phyloP scores from a whole-genome alignment of 2,888 invertebrate species.

The Orchesella flavescens region DNA sequence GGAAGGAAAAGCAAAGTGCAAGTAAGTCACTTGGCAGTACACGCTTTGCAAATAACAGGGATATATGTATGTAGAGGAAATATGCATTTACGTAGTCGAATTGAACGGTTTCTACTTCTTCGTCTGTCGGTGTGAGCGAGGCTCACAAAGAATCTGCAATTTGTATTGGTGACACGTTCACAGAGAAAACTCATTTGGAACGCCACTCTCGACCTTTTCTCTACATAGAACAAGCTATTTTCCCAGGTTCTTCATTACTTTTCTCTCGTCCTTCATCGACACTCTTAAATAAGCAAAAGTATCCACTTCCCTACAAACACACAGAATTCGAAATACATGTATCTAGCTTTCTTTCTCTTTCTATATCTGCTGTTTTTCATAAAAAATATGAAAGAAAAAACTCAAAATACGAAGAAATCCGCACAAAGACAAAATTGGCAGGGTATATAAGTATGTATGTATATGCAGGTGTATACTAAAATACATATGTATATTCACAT shows the following conservation, averaged over 20 bases:
- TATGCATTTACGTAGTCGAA: too few relatives aligned
- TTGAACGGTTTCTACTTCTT: too few relatives aligned
- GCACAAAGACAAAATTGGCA: too few relatives aligned
- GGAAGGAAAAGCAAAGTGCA: too few relatives aligned
- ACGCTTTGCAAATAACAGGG: too few relatives aligned
- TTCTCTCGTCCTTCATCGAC: conserved; percentile 24
- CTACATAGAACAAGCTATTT: conserved; percentile 3
- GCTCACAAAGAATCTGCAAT: conserved; percentile 51
- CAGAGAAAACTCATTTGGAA: conserved; percentile 58
- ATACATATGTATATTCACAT: not conserved
- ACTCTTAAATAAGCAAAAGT: conserved; percentile 37
- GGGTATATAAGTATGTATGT: not conserved
- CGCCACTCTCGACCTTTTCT: conserved; percentile 40
- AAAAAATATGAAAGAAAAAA: not conserved
- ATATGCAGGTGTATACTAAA: not conserved
- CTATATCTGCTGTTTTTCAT: not conserved
- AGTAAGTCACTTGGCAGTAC: too few relatives aligned
- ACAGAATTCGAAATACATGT: not conserved
- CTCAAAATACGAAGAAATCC: too few relatives aligned
- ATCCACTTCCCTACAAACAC: too few relatives aligned
- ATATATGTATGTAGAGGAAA: too few relatives aligned
- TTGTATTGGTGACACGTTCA: conserved; percentile 61
- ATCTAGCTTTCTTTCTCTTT: not conserved
- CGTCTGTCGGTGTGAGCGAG: not conserved
- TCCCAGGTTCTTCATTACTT: conserved; percentile 40